Percentiles rank a stretch among this genome's conserved stretches.
Evolutionary conservation across 2,113 vertebrate genomes (phyloP).

Genomic region (Sapayoa aenigma): DNA sequence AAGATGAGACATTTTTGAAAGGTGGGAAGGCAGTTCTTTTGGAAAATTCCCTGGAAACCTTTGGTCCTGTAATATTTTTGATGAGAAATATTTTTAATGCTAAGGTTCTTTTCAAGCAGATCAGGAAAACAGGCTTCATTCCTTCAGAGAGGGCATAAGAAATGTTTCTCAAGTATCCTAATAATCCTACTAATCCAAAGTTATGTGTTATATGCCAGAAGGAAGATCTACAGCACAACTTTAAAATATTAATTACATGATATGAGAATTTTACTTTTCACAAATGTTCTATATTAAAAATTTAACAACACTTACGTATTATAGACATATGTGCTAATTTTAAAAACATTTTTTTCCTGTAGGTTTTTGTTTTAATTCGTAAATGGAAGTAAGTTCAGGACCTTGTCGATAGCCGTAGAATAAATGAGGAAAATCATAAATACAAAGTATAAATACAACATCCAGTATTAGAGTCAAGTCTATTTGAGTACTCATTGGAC

Average conservation of each 20-base stretch:
- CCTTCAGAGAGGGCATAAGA: not conserved
- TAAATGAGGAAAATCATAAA: not conserved
- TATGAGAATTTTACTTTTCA: not conserved
- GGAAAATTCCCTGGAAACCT: constrained; percentile 60
- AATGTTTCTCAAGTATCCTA: not conserved
- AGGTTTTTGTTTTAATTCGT: not conserved
- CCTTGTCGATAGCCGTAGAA: not conserved
- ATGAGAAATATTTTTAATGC: constrained; percentile 41
- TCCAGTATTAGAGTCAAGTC: not conserved
- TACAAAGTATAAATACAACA: not conserved
- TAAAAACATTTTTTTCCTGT: not conserved
- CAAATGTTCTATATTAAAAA: not conserved
- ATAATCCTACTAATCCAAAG: not conserved
- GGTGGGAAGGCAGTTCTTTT: constrained; percentile 53
- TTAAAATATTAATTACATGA: not conserved
- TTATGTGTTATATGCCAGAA: not conserved
- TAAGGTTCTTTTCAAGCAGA: not conserved
- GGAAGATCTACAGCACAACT: not conserved
- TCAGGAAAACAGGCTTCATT: not conserved
- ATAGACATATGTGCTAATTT: not conserved
- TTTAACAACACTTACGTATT: not conserved
- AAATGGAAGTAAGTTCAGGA: not conserved
- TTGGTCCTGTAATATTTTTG: constrained; percentile 16
- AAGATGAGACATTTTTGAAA: constrained; percentile 75
- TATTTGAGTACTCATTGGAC: not conserved